Evolutionary conservation across 2,797 vertebrate genomes (phyloP).

Genomic region (Danio choprae): DNA sequence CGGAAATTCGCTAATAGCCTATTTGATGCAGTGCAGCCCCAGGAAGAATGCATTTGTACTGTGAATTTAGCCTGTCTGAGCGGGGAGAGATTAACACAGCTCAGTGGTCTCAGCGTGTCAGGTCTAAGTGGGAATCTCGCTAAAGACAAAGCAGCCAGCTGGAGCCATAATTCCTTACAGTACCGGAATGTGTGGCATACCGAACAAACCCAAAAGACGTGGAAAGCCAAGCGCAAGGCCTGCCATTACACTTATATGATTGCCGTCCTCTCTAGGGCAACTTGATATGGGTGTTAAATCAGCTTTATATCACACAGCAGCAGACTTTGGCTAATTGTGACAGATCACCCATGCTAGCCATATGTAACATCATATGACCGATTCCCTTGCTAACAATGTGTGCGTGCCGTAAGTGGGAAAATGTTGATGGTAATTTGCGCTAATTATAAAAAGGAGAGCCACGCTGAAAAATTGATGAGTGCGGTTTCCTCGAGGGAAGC

Average conservation of each 20-base stretch:
- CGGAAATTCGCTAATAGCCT: slow-evolving; percentile 1
- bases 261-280: neutral
- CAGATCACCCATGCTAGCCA: slow-evolving; percentile 22
- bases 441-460: slow-evolving; percentile 43
- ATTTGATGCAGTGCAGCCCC: neutral
- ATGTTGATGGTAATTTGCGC: slow-evolving; percentile 40
- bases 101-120: slow-evolving; percentile 39
- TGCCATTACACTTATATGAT: slow-evolving; percentile 6
- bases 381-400: slow-evolving; percentile 32
- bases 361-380: slow-evolving; percentile 24
- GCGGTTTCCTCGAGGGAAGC: slow-evolving; percentile 22
- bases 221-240: slow-evolving; percentile 15
- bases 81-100: slow-evolving; percentile 29
- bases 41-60: slow-evolving; percentile 27
- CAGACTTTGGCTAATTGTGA: slow-evolving; percentile 20
- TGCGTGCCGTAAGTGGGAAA: slow-evolving; percentile 19
- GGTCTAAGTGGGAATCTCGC: slow-evolving; percentile 37
- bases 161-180: slow-evolving; percentile 8
- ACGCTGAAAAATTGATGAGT: slow-evolving; percentile 45
- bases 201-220: slow-evolving; percentile 13
- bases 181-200: slow-evolving; percentile 5
- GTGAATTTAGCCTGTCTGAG: slow-evolving; percentile 31
- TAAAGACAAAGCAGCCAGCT: slow-evolving; percentile 35
- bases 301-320: slow-evolving; percentile 17
- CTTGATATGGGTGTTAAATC: slow-evolving; percentile 25